These are phyloP conservation scores for Zelostemma sp. DNA, from an alignment of 1,140 invertebrate species.

Conservation along the genomic window DNA sequence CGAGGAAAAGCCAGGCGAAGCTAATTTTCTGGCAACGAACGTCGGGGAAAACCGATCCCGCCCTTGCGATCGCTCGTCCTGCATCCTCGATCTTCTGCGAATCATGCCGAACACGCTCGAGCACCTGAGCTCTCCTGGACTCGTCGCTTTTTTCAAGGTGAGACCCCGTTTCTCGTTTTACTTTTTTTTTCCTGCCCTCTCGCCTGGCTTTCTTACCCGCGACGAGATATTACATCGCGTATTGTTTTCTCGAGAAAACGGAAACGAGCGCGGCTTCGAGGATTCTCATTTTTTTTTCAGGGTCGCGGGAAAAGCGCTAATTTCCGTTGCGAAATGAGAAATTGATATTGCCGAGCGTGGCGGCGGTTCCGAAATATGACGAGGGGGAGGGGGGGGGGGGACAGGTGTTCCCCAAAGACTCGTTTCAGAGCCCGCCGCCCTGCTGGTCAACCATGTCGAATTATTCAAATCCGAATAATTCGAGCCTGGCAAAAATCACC, in stretches of 20 bases:
- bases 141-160: conserved; percentile 1
- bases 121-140: conserved; percentile 3
- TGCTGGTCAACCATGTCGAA: not conserved
- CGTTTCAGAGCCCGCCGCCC: not conserved
- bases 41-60: not conserved
- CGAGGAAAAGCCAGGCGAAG: too few species aligned
- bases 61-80: not conserved
- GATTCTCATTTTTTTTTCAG: too few species aligned
- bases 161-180: not conserved
- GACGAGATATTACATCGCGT: too few species aligned
- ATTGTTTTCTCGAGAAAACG: too few species aligned
- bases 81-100: conserved; percentile 4
- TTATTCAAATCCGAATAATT: not conserved
- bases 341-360: not conserved
- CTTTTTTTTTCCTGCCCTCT: not conserved
- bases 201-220: too few species aligned
- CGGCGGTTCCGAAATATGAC: not conserved
- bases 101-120: conserved; percentile 4
- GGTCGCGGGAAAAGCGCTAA: not conserved
- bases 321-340: not conserved
- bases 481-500: not conserved
- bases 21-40: conserved; percentile 11
- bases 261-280: too few species aligned
- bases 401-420: not conserved
- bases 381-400: not conserved